Evolutionary conservation across 2,113 vertebrate species (phyloP), one percentile per base, ranked within the genome.

Genomic region (Caranx ignobilis): DNA sequence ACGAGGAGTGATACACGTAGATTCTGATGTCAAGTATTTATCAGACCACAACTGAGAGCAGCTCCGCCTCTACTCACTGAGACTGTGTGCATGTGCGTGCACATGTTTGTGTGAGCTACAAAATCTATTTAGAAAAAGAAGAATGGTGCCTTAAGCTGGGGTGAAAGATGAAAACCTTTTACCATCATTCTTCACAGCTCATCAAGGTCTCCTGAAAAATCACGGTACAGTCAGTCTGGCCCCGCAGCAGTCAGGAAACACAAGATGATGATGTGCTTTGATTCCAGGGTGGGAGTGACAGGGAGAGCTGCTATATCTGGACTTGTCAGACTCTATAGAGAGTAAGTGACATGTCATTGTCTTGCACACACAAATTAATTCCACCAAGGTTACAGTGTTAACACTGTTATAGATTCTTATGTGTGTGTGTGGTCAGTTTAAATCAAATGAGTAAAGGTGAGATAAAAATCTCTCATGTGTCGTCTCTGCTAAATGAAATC

Each of bases 1-100:
- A 69, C 54, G 79, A 54, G 56, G 55, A 60, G 72, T 67, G 81
- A 70, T 81, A 81, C 81, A 83, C 76, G 39, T 57, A 83, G 71
- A 88, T 65, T 83, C 87, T 86, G 77, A 91, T 91, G 84, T 90
- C 88, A 90, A 87, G 76, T 78, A 73, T 87, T 83, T 90, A 85
- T 81, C 69, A 61, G 82, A 43, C 79, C 12, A 8, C 60, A 60
- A 67, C 81, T 73, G 37, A 59, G 68, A 86, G 59, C 67, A 3
- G 32, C 55, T 63, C 67, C 0, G 13, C 71, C 63, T 35, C 39
- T 19, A 19, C 71, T 84, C 54, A 11, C 6, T 19, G 34, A 3
- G 71, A 41, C 71, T 57, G 63, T 26, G 65, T 76, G 45, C 37
- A 66, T 57, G 41, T 6, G 45, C 26, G 47, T 43, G 50, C 37